Evolutionary conservation across 1,140 invertebrate species (phyloP), one percentile per base, ranked within the genome.

Genomic region (Drosophila arawakana): DNA sequence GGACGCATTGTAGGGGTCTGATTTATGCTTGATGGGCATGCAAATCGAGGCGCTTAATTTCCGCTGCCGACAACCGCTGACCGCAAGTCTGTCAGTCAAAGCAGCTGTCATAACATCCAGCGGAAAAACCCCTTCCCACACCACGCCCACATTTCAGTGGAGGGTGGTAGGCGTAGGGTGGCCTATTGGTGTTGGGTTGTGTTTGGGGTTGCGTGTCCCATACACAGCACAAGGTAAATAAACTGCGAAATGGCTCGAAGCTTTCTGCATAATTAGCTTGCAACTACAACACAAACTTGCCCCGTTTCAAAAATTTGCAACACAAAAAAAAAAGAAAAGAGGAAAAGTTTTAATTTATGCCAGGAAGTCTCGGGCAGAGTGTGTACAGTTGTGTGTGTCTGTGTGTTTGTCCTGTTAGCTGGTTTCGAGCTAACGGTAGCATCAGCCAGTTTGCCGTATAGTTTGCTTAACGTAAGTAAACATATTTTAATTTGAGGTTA

Each of bases 401-500:
- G 34, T 63, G 34, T 52, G 21, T 55, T 3, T 67, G 25, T 74
- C 50, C 50, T 62, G 66, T 30, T 10, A 46, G 21, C 66, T 57
- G 49, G 55, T 13, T 35, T 9, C 37, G 10, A 39, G 44, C 18
- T 55, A 46, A 35, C 43, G 25, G 54, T 25, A 15, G 34, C 60
- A 59, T 75, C 57, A 57, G 43, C 63, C 60, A 52, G 67, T 63
- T 70, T 58, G 8, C 35, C 75, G 62, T 81, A 72, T 58, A 82
- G 83, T 88, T 88, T 77, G 70, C 73, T 60, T 46, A 65, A 71
- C 80, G 72, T 78, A 78, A 72, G 83, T 77, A 86, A 86, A 86
- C 83, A 86, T 78, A 86, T 86, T 86, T 88, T 88, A 86, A 86
- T 86, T 86, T 86, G 80, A 78, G 83, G 83, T 80, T 86, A 76